phyloP scores from a whole-genome alignment of 2,113 vertebrate genomes.

The Gasterosteus aculeatus region DNA sequence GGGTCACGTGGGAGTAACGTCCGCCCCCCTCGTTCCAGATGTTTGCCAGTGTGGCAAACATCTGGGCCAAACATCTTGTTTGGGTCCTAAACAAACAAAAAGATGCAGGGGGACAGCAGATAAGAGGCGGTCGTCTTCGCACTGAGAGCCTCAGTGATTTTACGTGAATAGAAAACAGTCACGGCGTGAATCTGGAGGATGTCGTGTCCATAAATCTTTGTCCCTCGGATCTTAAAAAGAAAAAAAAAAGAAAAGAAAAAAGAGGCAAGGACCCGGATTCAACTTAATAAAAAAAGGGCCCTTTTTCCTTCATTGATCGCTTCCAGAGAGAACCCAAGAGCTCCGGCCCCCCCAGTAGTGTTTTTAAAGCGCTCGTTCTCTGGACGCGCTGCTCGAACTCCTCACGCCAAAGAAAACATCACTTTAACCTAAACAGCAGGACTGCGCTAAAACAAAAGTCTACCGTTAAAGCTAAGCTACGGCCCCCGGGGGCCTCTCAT shows the following conservation, averaged over 20 bases:
- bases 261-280: not conserved
- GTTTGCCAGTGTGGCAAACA: not conserved
- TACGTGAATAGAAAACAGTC: not conserved
- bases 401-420: not conserved
- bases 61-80: not conserved
- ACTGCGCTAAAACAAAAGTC: slow-evolving; percentile 53
- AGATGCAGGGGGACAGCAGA: not conserved
- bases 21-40: too few species aligned
- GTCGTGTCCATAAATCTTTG: not conserved
- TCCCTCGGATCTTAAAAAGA: not conserved
- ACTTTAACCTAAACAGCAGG: slow-evolving; percentile 21
- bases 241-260: not conserved
- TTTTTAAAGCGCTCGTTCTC: slow-evolving; percentile 25
- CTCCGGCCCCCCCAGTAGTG: slow-evolving; percentile 50
- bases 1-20: too few species aligned
- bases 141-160: too few species aligned
- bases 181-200: not conserved
- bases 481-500: slow-evolving; percentile 66
- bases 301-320: slow-evolving; percentile 32
- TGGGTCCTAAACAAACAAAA: not conserved
- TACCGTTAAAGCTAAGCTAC: slow-evolving; percentile 53
- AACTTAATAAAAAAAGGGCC: not conserved
- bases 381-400: slow-evolving; percentile 22
- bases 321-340: not conserved
- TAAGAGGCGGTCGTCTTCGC: too few species aligned